A percentile compares a stretch with the other conserved stretches of the same genome.
These are phyloP conservation scores for Xestia sexstrigata DNA, from an alignment of 2,888 invertebrate species.

Conservation along the genomic window DNA sequence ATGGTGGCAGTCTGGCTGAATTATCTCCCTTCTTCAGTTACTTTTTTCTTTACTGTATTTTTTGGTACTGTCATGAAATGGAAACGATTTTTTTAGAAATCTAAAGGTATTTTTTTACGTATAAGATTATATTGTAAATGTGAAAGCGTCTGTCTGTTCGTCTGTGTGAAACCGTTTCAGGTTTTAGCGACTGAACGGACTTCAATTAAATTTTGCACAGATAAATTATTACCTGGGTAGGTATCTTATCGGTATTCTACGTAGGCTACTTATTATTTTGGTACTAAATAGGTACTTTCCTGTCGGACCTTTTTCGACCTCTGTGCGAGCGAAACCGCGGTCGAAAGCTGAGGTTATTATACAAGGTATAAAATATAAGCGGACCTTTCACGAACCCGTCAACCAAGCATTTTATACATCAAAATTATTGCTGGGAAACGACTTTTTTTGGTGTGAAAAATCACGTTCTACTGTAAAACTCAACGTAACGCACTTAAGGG, in stretches of 20 bases:
- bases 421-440: too few relatives aligned
- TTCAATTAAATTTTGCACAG: not conserved
- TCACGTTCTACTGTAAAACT: too few relatives aligned
- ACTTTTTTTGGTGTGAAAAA: too few relatives aligned
- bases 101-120: not conserved
- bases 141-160: not conserved
- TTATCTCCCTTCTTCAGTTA: slow-evolving; percentile 70
- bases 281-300: too few relatives aligned
- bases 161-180: not conserved
- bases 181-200: too few relatives aligned
- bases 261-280: not conserved
- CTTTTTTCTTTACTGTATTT: slow-evolving; percentile 61
- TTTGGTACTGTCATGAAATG: slow-evolving; percentile 32
- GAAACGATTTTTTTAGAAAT: slow-evolving; percentile 21
- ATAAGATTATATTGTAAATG: not conserved
- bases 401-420: too few relatives aligned
- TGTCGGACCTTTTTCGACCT: not conserved
- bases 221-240: not conserved
- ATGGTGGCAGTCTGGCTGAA: slow-evolving; percentile 72
- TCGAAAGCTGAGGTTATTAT: not conserved
- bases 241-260: not conserved
- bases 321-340: not conserved
- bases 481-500: too few relatives aligned
- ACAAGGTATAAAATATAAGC: not conserved
- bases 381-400: too few relatives aligned